Evolutionary conservation across 2,113 vertebrate species (phyloP), one percentile per base, ranked within the genome.

Genomic region (Girardinichthys multiradiatus): DNA sequence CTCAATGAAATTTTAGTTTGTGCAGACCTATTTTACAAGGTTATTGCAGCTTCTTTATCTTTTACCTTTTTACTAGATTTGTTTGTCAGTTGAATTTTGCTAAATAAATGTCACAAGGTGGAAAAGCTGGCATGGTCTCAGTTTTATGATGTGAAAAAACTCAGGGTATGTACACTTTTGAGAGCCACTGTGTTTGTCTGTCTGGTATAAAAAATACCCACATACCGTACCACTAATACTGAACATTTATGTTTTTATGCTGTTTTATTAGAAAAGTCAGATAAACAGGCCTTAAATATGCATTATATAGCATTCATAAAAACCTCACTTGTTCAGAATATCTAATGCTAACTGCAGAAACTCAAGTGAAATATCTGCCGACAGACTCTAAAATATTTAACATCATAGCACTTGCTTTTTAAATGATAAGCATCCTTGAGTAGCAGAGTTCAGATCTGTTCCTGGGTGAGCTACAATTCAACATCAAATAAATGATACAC

Each of bases 391-490:
- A 86, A 88, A 83, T 77, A 90, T 85, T 79, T 4, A 85, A 51
- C 15, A 70, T 57, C 68, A 63, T 2, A 2, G 64, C 33, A 48
- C 58, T 79, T 35, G 33, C 28, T 76, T 68, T 51, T 64, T 45
- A 81, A 84, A 90, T 77, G 73, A 82, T 77, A 69, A 76, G 73
- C 85, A 77, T 79, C 85, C 74, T 57, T 66, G 70, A 76, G 28
- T 63, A 51, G 68, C 33, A 19, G 45, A 65, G 72, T 74, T 82
- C 42, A 65, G 42, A 72, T 72, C 66, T 79, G 73, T 83, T 74
- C 57, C 77, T 64, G 77, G 48, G 45, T 37, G 74, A 64, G 54
- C 74, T 82, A 68, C 74, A 81, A 59, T 19, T 86, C 76, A 57
- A 61, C 76, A 64, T 73, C 8, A 29, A 80, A 86, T 86, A 80